These are phyloP conservation scores for Melanophora roralis DNA, from an alignment of 2,888 invertebrate species.

Conservation along the genomic window DNA sequence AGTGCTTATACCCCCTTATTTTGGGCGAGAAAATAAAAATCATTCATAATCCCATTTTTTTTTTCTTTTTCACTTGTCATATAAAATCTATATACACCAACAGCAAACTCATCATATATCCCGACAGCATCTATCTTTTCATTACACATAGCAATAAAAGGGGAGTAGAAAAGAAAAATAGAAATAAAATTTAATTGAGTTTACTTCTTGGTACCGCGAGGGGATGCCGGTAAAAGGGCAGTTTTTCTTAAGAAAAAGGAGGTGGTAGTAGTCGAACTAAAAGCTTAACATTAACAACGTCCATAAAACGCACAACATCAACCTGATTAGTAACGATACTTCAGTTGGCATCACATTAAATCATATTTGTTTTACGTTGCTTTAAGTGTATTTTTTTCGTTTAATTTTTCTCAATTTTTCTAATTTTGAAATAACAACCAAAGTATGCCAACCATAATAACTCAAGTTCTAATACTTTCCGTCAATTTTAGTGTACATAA, in stretches of 20 bases:
- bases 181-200: not conserved
- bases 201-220: not conserved
- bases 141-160: constrained; percentile 12
- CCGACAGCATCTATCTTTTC: constrained; percentile 45
- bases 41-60: constrained; percentile 41
- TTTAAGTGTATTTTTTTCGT: not conserved
- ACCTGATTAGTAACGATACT: constrained; percentile 46
- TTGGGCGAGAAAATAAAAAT: constrained; percentile 28
- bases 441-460: constrained; percentile 5
- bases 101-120: constrained; percentile 43
- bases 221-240: not conserved
- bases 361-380: constrained; percentile 4
- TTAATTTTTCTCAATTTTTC: not conserved
- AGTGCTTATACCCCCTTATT: not conserved
- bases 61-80: not conserved
- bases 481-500: not conserved
- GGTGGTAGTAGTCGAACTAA: not conserved
- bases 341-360: constrained; percentile 12
- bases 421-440: not conserved
- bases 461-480: too few species aligned
- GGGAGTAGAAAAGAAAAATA: constrained; percentile 11
- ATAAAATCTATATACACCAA: not conserved
- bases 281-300: not conserved
- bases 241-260: not conserved
- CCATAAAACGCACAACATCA: constrained; percentile 18